phyloP scores from a whole-genome alignment of 2,113 vertebrate species.

The Lontra canadensis region DNA sequence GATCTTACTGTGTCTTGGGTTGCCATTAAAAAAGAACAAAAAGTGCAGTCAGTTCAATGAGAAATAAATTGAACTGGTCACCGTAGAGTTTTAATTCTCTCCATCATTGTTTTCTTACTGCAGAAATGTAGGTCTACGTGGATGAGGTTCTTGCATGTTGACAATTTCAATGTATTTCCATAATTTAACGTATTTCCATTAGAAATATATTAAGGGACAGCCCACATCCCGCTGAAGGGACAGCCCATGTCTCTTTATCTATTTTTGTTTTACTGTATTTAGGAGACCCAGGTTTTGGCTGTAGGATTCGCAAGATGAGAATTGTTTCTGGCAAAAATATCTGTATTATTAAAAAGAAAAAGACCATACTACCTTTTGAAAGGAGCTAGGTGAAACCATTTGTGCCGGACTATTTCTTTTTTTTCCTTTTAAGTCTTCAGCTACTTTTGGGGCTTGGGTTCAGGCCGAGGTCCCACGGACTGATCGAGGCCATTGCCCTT shows the following conservation, averaged over 20 bases:
- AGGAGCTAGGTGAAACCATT: background rate
- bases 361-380: background rate
- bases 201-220: background rate
- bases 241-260: background rate
- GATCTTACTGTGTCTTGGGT: background rate
- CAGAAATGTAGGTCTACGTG: background rate
- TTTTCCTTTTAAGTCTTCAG: background rate
- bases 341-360: background rate
- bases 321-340: background rate
- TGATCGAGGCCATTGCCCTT: background rate
- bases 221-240: background rate
- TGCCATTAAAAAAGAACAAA: background rate
- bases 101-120: background rate
- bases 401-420: background rate
- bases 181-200: background rate
- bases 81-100: background rate
- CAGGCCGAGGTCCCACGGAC: background rate
- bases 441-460: background rate
- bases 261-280: background rate
- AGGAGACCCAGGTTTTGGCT: background rate
- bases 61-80: background rate
- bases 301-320: background rate
- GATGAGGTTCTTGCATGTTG: background rate
- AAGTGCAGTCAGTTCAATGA: background rate
- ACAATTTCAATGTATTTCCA: background rate